phyloP scores from a whole-genome alignment of 2,888 invertebrate species.

The Hemicrepidius hirtus region DNA sequence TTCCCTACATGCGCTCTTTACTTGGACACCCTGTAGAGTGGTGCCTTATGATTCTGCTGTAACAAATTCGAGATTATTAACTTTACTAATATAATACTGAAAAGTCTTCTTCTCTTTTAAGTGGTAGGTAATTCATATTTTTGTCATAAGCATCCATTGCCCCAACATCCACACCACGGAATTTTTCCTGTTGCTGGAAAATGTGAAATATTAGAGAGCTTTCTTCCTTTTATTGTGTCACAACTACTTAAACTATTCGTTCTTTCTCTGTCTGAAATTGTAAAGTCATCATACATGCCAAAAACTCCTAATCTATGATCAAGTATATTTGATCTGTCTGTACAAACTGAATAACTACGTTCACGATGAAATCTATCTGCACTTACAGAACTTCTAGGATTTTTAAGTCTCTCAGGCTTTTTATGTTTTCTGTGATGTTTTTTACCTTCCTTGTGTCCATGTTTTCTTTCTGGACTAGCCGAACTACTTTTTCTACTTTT shows the following conservation, averaged over 20 bases:
- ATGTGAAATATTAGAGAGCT: conserved; percentile 78
- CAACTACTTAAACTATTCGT: conserved; percentile 80
- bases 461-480: conserved; percentile 68
- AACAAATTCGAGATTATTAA: too few relatives aligned
- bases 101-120: conserved; percentile 36
- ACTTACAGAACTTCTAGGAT: conserved; percentile 59
- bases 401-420: conserved; percentile 62
- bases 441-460: conserved; percentile 65
- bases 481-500: conserved; percentile 66
- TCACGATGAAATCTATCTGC: conserved; percentile 65
- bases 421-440: conserved; percentile 69
- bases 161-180: conserved; percentile 92
- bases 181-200: conserved; percentile 78
- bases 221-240: conserved; percentile 77
- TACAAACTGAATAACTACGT: conserved; percentile 70
- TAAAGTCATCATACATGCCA: conserved; percentile 67
- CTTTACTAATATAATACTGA: conserved; percentile 37
- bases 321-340: conserved; percentile 67
- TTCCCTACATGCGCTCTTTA: too few relatives aligned
- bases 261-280: conserved; percentile 78
- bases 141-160: conserved; percentile 82
- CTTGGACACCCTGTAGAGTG: too few relatives aligned
- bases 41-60: too few relatives aligned
- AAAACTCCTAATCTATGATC: conserved; percentile 61
- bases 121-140: background rate